Percentiles rank a stretch among this genome's conserved stretches.
Evolutionary conservation across 2,797 vertebrate species (phyloP).

Genomic region (Mycteria americana): DNA sequence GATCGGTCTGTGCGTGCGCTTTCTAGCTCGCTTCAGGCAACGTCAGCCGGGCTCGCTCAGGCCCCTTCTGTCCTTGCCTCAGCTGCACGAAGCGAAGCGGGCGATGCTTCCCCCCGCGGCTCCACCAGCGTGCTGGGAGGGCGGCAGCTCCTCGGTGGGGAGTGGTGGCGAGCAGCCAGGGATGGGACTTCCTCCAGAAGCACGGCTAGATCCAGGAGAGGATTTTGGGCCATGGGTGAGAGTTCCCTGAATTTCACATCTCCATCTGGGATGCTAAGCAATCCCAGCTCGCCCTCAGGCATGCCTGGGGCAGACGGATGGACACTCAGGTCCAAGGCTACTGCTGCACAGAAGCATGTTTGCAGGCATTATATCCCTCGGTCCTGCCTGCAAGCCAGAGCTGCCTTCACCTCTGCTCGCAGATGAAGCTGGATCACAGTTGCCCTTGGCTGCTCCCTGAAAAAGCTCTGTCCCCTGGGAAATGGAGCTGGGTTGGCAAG

Average conservation of each 20-base stretch:
- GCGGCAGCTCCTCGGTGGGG: accelerated
- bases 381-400: neutral
- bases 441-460: neutral
- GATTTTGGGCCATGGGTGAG: neutral
- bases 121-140: accelerated
- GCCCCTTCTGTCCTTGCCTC: neutral
- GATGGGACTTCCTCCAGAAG: neutral
- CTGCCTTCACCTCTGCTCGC: neutral
- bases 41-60: accelerated
- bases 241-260: neutral
- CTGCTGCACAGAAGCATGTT: neutral
- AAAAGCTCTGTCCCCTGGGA: neutral
- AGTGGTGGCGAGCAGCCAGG: neutral
- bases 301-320: neutral
- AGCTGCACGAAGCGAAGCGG: accelerated
- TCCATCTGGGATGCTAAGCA: neutral
- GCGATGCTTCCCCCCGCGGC: accelerated
- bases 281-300: neutral
- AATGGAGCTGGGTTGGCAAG: neutral
- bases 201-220: neutral
- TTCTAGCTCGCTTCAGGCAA: neutral
- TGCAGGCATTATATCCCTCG: neutral
- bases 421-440: neutral
- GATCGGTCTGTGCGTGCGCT: neutral
- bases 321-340: neutral